Conservation (phyloP, 2,888 invertebrate genomes). For the Melipona beecheii region DNA sequence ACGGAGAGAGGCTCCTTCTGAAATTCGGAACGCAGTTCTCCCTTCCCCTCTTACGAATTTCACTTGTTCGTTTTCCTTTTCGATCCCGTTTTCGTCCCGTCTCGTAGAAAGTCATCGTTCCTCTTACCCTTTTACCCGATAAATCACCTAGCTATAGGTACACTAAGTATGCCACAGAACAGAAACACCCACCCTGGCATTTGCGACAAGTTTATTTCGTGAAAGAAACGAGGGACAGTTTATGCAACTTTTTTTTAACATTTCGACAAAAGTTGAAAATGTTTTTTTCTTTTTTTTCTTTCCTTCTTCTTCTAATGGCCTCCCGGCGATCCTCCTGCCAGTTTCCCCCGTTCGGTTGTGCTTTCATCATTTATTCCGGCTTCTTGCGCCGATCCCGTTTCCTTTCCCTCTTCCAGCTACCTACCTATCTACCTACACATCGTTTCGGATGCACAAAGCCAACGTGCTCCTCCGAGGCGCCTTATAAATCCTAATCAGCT, state of each 20-base stretch:
- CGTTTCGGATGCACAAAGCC: background rate
- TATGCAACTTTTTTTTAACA: background rate
- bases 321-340: background rate
- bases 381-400: background rate
- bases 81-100: background rate
- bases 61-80: background rate
- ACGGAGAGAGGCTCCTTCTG: background rate
- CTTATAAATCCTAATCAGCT: slow-evolving; percentile 49
- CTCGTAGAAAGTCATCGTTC: background rate
- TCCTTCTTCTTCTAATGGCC: too few species aligned
- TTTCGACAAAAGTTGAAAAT: background rate
- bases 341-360: background rate
- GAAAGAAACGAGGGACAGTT: background rate
- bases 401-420: background rate
- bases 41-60: background rate
- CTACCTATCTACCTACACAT: background rate
- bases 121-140: background rate
- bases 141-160: background rate
- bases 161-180: background rate
- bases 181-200: background rate
- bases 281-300: too few species aligned
- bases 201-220: slow-evolving; percentile 9
- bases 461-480: slow-evolving; percentile 9
- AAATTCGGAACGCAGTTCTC: background rate
- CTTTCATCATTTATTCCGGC: background rate